Evolutionary conservation across 2,113 vertebrate species (phyloP).

Genomic region (Tyrannus savana): DNA sequence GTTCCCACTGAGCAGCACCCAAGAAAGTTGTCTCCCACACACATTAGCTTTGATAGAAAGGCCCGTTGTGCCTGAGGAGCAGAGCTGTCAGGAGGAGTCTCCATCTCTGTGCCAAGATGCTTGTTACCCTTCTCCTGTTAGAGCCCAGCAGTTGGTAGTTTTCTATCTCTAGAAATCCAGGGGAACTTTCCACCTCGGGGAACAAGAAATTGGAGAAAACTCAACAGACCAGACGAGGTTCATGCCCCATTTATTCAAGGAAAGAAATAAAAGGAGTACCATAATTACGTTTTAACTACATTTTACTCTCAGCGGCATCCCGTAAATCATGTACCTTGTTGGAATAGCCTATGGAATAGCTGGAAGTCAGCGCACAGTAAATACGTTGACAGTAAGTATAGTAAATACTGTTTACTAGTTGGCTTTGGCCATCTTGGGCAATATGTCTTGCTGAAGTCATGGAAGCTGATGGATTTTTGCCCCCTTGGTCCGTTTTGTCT

Average conservation of each 20-base stretch:
- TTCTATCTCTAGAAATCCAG: constrained; percentile 5
- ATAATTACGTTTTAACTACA: neutral
- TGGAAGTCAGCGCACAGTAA: neutral
- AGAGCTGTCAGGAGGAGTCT: neutral
- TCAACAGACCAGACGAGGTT: neutral
- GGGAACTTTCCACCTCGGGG: neutral
- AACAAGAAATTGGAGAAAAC: neutral
- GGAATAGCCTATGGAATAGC: neutral
- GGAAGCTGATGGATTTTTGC: neutral
- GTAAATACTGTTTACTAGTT: neutral
- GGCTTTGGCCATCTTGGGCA: neutral
- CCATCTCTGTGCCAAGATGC: neutral
- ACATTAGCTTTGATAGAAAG: neutral
- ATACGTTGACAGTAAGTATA: neutral
- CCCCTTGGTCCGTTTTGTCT: rapidly evolving
- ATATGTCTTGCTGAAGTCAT: neutral
- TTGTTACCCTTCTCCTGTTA: neutral
- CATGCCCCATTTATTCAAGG: neutral
- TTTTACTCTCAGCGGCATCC: neutral
- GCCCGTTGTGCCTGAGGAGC: neutral
- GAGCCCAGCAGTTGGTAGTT: neutral
- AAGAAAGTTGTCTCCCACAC: neutral
- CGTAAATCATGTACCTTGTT: neutral
- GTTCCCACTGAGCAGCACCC: neutral
- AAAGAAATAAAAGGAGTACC: constrained; percentile 5